Evolutionary conservation across 2,113 vertebrate genomes (phyloP), one percentile per base, ranked within the genome.

Genomic region (Rhea americana): DNA sequence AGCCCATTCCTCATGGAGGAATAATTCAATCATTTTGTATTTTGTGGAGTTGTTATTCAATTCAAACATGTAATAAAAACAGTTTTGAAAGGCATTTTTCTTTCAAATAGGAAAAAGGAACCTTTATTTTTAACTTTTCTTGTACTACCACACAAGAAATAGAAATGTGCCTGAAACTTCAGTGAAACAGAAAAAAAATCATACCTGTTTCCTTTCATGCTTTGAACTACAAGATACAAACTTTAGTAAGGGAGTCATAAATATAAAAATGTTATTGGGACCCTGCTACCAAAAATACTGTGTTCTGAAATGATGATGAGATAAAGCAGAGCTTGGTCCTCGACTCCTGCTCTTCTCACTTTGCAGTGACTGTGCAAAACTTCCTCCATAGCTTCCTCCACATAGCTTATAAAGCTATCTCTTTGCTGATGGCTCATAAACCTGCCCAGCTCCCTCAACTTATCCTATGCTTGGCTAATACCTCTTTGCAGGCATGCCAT

Each of bases 291-390:
- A 90, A 94, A 81, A 70, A 43, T 56, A 88, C 79, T 97, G 95
- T 95, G 66, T 96, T 97, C 93, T 90, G 84, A 87, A 77, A 95
- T 61, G 62, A 96, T 97, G 62, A 96, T 97, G 97, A 97, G 97
- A 97, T 84, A 95, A 97, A 96, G 84, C 82, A 86, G 67, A 86
- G 71, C 20, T 78, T 56, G 16, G 35, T 65, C 39, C 56, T 65
- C 59, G 37, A 20, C 12, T 10, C 12, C 5, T 43, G 22, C 37
- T 89, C 26, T 55, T 82, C 61, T 75, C 61, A 93, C 61, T 89
- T 48, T 74, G 41, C 59, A 87, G 59, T n/a, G 43, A 71, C 39
- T 71, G 47, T 20, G 28, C 86, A 87, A 18, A 45, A 48, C 89
- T 65, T 62, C 9, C 47, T 78, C 30, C 62, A 89, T 45, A 35